Base-by-base conservation (phyloP, 2,113 vertebrate species). In the Megaptera novaeangliae region DNA sequence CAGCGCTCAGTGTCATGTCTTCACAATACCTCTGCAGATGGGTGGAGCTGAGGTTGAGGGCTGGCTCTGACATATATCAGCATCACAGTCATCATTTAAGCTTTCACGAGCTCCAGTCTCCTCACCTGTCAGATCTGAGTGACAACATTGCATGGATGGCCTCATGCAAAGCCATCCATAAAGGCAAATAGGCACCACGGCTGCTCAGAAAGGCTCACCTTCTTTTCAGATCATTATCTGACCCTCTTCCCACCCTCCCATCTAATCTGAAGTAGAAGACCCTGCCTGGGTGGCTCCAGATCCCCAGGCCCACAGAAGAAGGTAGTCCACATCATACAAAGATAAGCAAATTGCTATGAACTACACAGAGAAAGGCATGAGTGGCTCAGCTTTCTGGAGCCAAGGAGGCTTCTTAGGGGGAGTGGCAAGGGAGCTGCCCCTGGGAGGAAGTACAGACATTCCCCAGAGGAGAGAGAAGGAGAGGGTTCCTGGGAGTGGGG, bases 1-100 rank as follows among this genome's bases (percentile, higher is more conserved):
- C 17, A 36, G 41, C 5, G 39, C 36, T 75, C 36, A n/a, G 21
- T 49, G 39, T 12, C 6, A 88, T 9, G 14, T 46, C 17, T 4
- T 69, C 25, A 17, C 14, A 9, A 9, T 13, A 20, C 66, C 29
- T 52, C 36, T 88, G 78, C 12, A 52, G 17, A 41, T 12, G 31
- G 34, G 21, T 57, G 18, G 59, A 25, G 39, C 20, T 12, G 59
- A 74, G 41, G 36, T 5, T 17, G 44, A 29, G 6, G 14, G 3
- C 25, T 3, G 1, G 1, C 44, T 87, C 49, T 15, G n/a, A 34
- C 23, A 7, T 64, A 29, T 46, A 27, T 57, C 46, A 52, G 57
- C 36, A 55, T 21, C 0, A 0, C 6, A 36, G 6, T 31, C n/a
- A 49, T n/a, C 20, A 4, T 0, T 44, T 23, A 23, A 20, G 11